A percentile compares a stretch with the other conserved stretches of the same genome.
Conservation (phyloP, 2,888 invertebrate species). For the Teinopalpus imperialis region DNA sequence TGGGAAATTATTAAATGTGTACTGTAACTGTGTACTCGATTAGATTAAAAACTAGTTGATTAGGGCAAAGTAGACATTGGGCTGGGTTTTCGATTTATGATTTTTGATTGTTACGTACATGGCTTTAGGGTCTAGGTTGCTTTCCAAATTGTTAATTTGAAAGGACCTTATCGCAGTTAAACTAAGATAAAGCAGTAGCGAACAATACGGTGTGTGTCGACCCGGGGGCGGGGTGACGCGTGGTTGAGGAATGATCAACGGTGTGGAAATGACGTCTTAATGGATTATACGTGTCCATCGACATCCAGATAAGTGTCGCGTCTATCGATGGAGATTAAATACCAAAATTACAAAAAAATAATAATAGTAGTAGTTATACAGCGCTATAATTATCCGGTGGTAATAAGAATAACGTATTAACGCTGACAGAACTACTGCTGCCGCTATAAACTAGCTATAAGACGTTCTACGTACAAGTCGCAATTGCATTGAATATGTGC, state of each 20-base stretch:
- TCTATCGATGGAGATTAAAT: constrained; percentile 74
- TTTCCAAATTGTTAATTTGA: constrained; percentile 39
- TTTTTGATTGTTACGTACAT: constrained; percentile 43
- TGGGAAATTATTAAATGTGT: constrained; percentile 80
- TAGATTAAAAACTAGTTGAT: constrained; percentile 81
- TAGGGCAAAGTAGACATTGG: constrained; percentile 53
- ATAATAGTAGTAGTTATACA: constrained; percentile 69
- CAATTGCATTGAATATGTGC: no score
- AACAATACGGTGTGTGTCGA: constrained; percentile 65
- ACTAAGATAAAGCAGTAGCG: constrained; percentile 72
- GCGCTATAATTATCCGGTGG: constrained; percentile 55
- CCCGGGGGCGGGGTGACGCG: constrained; percentile 73
- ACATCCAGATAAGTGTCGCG: constrained; percentile 79
- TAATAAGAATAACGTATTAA: no score
- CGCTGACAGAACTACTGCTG: no score
- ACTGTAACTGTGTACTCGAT: constrained; percentile 74
- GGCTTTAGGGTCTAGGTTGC: constrained; percentile 58
- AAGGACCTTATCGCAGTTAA: constrained; percentile 37
- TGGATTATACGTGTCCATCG: constrained; percentile 80
- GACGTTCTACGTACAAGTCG: no score
- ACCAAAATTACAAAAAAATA: constrained; percentile 76
- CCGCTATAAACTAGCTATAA: no score
- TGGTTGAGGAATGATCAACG: constrained; percentile 79
- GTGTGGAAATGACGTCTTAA: constrained; percentile 81
- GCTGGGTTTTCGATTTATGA: constrained; percentile 39